Evolutionary conservation across 1,140 invertebrate species (phyloP).

Genomic region (Hypsibius dujardini): DNA sequence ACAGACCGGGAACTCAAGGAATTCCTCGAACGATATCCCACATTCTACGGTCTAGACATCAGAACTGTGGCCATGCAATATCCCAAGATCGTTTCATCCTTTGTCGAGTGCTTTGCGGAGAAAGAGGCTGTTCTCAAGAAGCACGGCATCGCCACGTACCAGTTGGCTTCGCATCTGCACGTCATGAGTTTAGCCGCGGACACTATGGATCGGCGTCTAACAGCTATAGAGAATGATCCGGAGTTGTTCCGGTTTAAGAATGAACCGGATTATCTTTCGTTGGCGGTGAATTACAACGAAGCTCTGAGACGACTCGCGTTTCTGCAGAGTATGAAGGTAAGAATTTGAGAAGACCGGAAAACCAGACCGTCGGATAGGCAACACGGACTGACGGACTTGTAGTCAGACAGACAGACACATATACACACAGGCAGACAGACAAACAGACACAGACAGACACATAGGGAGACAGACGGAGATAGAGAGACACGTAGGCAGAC

Average conservation of each 20-base stretch:
- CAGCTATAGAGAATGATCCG: not conserved
- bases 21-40: not conserved
- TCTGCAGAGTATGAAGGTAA: not conserved
- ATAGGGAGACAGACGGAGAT: too few relatives aligned
- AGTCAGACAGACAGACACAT: too few relatives aligned
- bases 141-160: not conserved
- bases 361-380: too few relatives aligned
- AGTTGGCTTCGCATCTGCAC: not conserved
- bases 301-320: not conserved
- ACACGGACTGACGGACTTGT: too few relatives aligned
- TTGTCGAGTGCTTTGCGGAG: not conserved
- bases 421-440: too few relatives aligned
- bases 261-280: not conserved
- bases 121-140: not conserved
- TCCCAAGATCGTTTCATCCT: not conserved
- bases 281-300: not conserved
- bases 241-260: not conserved
- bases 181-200: not conserved
- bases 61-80: not conserved
- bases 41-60: not conserved
- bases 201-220: not conserved
- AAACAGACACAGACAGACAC: too few relatives aligned
- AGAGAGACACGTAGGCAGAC: too few relatives aligned
- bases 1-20: not conserved
- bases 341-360: too few relatives aligned